A percentile compares a stretch with the other conserved stretches of the same genome.
Conservation (phyloP, 2,113 vertebrate genomes). For the Epinephelus fuscoguttatus region DNA sequence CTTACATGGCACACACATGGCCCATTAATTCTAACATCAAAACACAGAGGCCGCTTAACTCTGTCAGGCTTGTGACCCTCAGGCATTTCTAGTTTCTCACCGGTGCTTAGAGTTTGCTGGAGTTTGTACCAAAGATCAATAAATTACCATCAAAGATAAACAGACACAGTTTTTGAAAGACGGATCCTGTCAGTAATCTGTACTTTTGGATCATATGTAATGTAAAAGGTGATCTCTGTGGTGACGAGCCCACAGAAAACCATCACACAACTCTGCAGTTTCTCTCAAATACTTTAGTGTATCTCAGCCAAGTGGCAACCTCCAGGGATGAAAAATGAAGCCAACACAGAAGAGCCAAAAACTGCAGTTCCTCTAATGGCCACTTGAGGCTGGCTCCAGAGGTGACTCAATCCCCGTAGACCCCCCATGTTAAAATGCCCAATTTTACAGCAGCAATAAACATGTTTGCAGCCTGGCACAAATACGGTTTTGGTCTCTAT, state of each 20-base stretch:
- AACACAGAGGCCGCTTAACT: conserved; percentile 36
- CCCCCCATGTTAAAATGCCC: too few relatives aligned
- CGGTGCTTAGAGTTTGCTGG: too few relatives aligned
- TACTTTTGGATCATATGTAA: background rate
- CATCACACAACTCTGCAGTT: background rate
- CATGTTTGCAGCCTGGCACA: too few relatives aligned
- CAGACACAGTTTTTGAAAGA: background rate
- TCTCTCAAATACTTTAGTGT: background rate
- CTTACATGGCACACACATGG: conserved; percentile 22
- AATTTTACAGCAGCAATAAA: too few relatives aligned
- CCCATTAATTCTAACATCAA: conserved; percentile 44
- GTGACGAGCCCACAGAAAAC: background rate
- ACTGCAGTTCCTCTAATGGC: too few relatives aligned
- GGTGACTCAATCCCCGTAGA: too few relatives aligned
- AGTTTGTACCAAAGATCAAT: conserved; percentile 29
- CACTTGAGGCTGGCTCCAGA: too few relatives aligned
- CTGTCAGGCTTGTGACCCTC: conserved; percentile 37
- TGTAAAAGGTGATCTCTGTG: background rate
- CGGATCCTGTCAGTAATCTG: background rate
- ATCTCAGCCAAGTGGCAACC: too few relatives aligned
- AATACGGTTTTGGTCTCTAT: too few relatives aligned
- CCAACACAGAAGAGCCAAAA: too few relatives aligned
- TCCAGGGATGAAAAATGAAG: too few relatives aligned
- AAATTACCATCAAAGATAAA: conserved; percentile 31
- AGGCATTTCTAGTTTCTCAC: conserved; percentile 26